Base-by-base conservation (phyloP, 2,888 invertebrate species). In the Troides helena region DNA sequence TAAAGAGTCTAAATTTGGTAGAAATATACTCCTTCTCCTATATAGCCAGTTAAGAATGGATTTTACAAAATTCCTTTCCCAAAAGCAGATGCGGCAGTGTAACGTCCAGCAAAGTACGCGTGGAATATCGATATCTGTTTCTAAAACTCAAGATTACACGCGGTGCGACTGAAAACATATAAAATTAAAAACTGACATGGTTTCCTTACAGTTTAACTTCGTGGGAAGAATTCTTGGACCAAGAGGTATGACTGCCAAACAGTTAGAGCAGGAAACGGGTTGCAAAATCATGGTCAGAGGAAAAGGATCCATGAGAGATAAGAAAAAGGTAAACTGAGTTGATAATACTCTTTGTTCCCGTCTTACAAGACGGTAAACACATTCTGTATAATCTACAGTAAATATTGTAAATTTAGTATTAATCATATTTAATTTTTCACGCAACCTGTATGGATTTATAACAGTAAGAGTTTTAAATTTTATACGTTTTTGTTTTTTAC, bases 281-380 rank as follows among this genome's bases (percentile, higher is more conserved):
- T 99, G 99, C 94, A 99, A 99, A 95, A 99, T 99, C 85, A 99
- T 99, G 99, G 99, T 99, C 84, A 95, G 99, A 94, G 99, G 99
- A 88, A 98, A 98, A 93, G 99, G 99, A 75, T 99, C 99, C 72
- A 99, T 99, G 99, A 95, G 99, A 91, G 99, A 99, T 92, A 99
- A 99, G 95, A 98, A 98, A 94, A 99, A 99, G 98, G 99, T 99
- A 94, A 93, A 93, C 68, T 66, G 63, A 70, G 68, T 69, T 46
- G 67, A 67, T 67, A 67, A 63, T 62, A 23, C 53, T 67, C 63
- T 70, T 70, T 67, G 70, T 67, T 70, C 69, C 69, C 62, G 65
- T 57, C 61, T 59, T 62, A 23, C 17, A 61, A 36, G 36, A 63
- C 59, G 46, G 7, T 36, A 60, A 59, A 64, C 65, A 69, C 65